Base-by-base conservation (phyloP, 2,113 vertebrate species). In the Xyrauchen texanus region DNA sequence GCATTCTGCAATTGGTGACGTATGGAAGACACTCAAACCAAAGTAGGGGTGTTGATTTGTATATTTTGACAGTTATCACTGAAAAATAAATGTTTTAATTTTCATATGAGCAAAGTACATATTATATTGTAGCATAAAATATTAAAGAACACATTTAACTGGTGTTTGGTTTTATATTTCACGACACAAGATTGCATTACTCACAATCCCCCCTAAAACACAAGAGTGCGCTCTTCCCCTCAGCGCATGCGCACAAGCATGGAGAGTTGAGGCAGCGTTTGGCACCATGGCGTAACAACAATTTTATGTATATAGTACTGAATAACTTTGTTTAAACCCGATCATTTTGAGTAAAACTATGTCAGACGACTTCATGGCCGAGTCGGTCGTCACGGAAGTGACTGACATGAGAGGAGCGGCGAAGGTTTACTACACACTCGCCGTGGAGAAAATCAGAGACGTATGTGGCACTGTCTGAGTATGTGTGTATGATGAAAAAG, bases 1-100 rank as follows among this genome's bases (percentile, higher is more conserved):
- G 91, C 91, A 57, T 84, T 89, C 83, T 85, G 87, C 87, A 90
- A 91, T 91, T 92, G 91, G 92, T 92, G 92, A 93, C 93, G 91
- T 92, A 79, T 58, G 7, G 87, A 76, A 15, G 49, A 66, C 84
- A 90, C 91, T 89, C 91, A 87, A 51, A 76, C 0, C 0, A 55
- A 0, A 2, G 4, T 2, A 68, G 88, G 90, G 88, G 83, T 58
- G 68, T 7, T 45, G 0, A 1, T 11, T 16, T 58, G 3, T 57
- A 34, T 34, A 3, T 6, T 6, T 46, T 13, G 7, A 52, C 4
- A 16, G 6, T 11, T 45, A 3, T 6, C 3, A 2, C 16, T 0
- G 9, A n/a, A 52, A 71, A 42, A 12, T 13, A 0, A 42, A 10
- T 61, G 1, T 51, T 4, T 21, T 7, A 51, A 6, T 69, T 6